phyloP scores from a whole-genome alignment of 2,113 vertebrate genomes.

The Hyperopisus bebe region DNA sequence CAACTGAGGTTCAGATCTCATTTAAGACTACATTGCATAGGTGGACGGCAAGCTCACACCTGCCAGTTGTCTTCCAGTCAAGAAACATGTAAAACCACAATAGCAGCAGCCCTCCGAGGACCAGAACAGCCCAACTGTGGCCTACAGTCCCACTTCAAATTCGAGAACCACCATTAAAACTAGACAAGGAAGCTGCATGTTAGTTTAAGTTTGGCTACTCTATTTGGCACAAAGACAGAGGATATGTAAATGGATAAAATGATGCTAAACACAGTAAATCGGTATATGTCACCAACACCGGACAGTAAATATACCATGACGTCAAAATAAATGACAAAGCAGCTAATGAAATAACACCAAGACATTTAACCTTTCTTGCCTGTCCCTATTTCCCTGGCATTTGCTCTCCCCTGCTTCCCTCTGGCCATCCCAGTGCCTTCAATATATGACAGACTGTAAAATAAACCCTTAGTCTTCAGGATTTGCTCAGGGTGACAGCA shows the following conservation, averaged over 20 bases:
- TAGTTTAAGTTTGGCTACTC: background rate
- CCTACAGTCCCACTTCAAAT: background rate
- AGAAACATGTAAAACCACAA: background rate
- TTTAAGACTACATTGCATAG: background rate
- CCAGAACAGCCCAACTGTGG: background rate
- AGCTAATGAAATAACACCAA: background rate
- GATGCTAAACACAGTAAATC: background rate
- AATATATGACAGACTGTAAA: background rate
- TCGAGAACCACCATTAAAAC: background rate
- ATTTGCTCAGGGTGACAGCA: background rate
- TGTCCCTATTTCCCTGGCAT: background rate
- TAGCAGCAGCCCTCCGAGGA: background rate
- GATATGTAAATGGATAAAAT: background rate
- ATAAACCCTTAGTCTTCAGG: background rate
- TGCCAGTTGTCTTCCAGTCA: background rate
- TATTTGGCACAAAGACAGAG: background rate
- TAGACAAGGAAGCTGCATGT: background rate
- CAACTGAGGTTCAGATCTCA: background rate
- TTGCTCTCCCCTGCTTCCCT: background rate
- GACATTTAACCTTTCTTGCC: background rate
- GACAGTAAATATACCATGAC: background rate
- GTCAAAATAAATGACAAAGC: background rate
- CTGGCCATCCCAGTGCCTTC: background rate
- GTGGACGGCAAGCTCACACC: background rate
- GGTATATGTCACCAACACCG: background rate